A percentile compares a stretch with the other conserved stretches of the same genome.
phyloP scores from a whole-genome alignment of 2,888 invertebrate genomes.

The Marasmarcha lunaedactyla region DNA sequence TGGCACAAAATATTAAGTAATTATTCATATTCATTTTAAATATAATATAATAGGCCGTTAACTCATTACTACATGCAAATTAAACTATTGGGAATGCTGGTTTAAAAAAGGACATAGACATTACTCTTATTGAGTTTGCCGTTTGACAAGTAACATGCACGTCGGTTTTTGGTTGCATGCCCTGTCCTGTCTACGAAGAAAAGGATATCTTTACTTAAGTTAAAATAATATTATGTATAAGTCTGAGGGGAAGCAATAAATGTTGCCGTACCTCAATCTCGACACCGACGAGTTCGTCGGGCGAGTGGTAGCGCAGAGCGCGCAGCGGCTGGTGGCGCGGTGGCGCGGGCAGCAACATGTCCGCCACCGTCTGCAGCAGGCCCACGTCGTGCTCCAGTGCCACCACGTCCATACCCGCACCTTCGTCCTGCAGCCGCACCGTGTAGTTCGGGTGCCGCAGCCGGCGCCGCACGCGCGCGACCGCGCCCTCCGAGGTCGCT shows the following conservation, averaged over 20 bases:
- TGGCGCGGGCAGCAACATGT: conserved; percentile 23
- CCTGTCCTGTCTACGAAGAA: no score
- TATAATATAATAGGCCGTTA: no score
- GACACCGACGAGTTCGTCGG: conserved; percentile 20
- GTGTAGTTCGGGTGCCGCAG: not conserved
- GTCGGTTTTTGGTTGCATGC: no score
- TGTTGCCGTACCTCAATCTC: conserved; percentile 26
- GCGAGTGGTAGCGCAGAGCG: conserved; percentile 23
- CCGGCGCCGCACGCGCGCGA: not conserved
- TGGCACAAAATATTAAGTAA: no score
- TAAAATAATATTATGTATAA: no score
- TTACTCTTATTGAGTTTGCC: no score
- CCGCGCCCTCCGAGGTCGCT: not conserved
- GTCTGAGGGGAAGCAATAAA: not conserved
- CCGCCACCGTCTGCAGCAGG: conserved; percentile 35
- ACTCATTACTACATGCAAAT: no score
- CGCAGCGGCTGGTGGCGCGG: conserved; percentile 17
- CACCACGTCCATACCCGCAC: conserved; percentile 42
- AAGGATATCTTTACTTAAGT: no score
- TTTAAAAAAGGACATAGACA: no score
- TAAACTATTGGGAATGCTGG: no score
- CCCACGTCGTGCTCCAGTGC: conserved; percentile 51
- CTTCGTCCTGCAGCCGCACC: not conserved
- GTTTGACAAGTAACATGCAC: no score
- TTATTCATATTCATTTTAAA: no score